These are phyloP conservation scores for Bhutanitis thaidina DNA, from an alignment of 2,888 invertebrate genomes.

Conservation along the genomic window DNA sequence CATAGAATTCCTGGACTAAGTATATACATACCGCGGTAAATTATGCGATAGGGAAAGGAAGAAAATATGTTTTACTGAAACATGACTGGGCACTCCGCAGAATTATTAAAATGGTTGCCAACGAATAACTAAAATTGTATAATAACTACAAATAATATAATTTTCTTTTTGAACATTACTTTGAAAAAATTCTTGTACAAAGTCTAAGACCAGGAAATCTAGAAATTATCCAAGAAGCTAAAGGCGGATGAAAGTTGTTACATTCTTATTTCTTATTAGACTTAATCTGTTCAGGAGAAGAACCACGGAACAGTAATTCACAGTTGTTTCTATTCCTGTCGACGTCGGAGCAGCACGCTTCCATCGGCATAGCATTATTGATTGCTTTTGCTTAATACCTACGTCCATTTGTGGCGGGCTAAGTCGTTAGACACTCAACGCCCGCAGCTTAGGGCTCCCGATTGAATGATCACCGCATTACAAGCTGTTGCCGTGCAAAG, in stretches of 20 bases:
- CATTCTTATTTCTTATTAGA: slow-evolving; percentile 9
- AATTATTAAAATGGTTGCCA: no score
- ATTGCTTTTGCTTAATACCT: slow-evolving; percentile 19
- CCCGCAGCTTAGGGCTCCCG: slow-evolving; percentile 27
- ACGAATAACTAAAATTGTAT: no score
- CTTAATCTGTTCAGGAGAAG: background rate
- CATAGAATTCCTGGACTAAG: no score
- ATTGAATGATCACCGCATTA: slow-evolving; percentile 28
- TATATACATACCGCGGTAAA: no score
- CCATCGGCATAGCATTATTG: slow-evolving; percentile 18
- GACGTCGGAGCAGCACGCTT: slow-evolving; percentile 7
- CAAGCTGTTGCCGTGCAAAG: slow-evolving; percentile 22
- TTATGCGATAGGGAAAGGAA: no score
- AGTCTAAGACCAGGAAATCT: no score
- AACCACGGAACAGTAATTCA: slow-evolving; percentile 12
- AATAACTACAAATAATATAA: no score
- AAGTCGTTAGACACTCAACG: slow-evolving; percentile 30
- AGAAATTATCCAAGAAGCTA: background rate
- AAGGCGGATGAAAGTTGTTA: background rate
- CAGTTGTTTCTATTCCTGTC: slow-evolving; percentile 18
- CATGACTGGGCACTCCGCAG: no score
- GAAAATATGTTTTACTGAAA: no score
- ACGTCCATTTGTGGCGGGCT: slow-evolving; percentile 26
- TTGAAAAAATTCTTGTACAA: no score
- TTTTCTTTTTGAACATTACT: no score